Percentiles rank a stretch among this genome's conserved stretches.
Conservation (phyloP, 2,113 vertebrate species). For the Melanostigma gelatinosum region DNA sequence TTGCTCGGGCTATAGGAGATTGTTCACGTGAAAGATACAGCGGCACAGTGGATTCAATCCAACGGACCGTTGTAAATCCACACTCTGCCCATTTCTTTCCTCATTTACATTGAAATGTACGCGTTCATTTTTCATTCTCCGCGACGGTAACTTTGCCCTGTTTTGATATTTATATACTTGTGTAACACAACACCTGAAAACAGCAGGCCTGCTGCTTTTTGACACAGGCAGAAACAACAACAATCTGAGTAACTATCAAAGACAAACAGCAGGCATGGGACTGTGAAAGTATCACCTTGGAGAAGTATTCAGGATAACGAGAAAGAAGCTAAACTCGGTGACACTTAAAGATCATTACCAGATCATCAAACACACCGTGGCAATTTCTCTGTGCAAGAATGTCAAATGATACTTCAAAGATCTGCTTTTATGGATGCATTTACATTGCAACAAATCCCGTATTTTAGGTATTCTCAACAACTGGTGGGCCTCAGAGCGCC, state of each 20-base stretch:
- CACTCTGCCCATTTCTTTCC: constrained; percentile 62
- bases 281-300: constrained; percentile 60
- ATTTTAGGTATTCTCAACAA: background rate
- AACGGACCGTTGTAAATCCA: constrained; percentile 74
- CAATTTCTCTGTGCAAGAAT: constrained; percentile 31
- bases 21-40: constrained; percentile 74
- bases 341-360: constrained; percentile 61
- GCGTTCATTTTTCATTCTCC: constrained; percentile 71
- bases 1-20: constrained; percentile 68
- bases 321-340: constrained; percentile 51
- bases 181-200: constrained; percentile 32
- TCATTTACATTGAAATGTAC: constrained; percentile 81
- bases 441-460: constrained; percentile 43
- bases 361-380: constrained; percentile 58
- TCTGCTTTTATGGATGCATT: constrained; percentile 44
- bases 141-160: constrained; percentile 32
- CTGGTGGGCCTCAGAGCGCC: background rate
- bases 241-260: constrained; percentile 56
- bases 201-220: constrained; percentile 37
- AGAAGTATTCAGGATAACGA: constrained; percentile 61
- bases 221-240: constrained; percentile 55
- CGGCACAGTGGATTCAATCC: constrained; percentile 55
- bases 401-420: constrained; percentile 50
- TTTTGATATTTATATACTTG: constrained; percentile 63
- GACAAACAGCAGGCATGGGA: constrained; percentile 34